A percentile compares a stretch with the other conserved stretches of the same genome.
phyloP scores from a whole-genome alignment of 1,140 invertebrate genomes.

The Carposina sasakii region DNA sequence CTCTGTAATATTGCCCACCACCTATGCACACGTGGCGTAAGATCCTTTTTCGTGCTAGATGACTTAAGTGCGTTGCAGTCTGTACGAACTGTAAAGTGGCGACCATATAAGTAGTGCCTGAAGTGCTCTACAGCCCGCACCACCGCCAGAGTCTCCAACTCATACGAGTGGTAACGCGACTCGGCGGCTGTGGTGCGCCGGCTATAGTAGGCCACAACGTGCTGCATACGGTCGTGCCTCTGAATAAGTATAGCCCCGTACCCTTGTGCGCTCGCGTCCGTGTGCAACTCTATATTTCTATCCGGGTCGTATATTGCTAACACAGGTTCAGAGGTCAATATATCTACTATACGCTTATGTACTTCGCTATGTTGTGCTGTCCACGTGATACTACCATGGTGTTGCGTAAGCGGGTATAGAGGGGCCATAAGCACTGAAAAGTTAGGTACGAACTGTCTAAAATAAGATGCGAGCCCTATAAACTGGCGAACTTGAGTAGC shows the following conservation, averaged over 20 bases:
- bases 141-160: slow-evolving; percentile 51
- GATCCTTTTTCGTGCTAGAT: slow-evolving; percentile 45
- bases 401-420: not conserved
- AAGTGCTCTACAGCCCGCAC: slow-evolving; percentile 33
- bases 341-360: slow-evolving; percentile 9
- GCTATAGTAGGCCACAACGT: slow-evolving; percentile 51
- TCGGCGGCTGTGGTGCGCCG: slow-evolving; percentile 25
- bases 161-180: slow-evolving; percentile 38
- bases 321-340: slow-evolving; percentile 29
- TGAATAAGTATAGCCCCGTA: slow-evolving; percentile 40
- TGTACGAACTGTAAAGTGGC: slow-evolving; percentile 12
- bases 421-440: slow-evolving; percentile 18
- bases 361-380: slow-evolving; percentile 3
- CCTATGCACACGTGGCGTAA: slow-evolving; percentile 37
- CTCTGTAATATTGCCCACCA: slow-evolving; percentile 58
- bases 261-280: slow-evolving; percentile 21
- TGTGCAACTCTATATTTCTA: slow-evolving; percentile 14
- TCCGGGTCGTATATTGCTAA: slow-evolving; percentile 32
- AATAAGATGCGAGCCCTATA: too few species aligned
- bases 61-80: slow-evolving; percentile 39
- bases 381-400: not conserved
- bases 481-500: not conserved
- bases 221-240: slow-evolving; percentile 50
- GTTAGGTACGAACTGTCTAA: slow-evolving; percentile 19
- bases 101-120: slow-evolving; percentile 12